Evolutionary conservation across 2,888 invertebrate species (phyloP).

Genomic region (Euzophera pinguis): DNA sequence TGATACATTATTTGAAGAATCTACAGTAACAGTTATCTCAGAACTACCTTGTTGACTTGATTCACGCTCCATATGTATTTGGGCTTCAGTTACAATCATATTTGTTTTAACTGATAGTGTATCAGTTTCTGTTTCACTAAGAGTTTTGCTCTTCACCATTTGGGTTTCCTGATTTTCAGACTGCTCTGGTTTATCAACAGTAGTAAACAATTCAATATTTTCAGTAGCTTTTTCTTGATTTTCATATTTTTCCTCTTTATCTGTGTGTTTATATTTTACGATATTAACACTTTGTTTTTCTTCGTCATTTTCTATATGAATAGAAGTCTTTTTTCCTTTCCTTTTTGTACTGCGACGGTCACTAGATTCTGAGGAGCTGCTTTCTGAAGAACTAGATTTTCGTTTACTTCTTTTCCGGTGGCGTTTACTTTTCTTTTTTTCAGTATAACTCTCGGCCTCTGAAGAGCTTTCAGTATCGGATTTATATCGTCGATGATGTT

Average conservation of each 20-base stretch:
- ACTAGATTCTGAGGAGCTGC: constrained; percentile 66
- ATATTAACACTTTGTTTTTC: constrained; percentile 71
- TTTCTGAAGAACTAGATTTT: constrained; percentile 65
- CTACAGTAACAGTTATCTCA: constrained; percentile 65
- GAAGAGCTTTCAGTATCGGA: constrained; percentile 60
- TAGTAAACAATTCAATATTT: constrained; percentile 28
- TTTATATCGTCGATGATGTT: constrained; percentile 44
- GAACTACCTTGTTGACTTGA: constrained; percentile 63
- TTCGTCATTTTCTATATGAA: constrained; percentile 65
- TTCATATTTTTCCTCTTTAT: constrained; percentile 34
- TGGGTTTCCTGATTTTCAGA: constrained; percentile 39
- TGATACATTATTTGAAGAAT: constrained; percentile 68
- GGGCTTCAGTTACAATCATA: constrained; percentile 74
- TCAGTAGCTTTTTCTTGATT: constrained; percentile 35
- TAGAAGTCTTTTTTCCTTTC: constrained; percentile 70
- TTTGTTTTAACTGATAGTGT: constrained; percentile 71
- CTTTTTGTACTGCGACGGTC: constrained; percentile 63
- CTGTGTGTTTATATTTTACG: constrained; percentile 58
- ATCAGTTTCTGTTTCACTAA: constrained; percentile 73
- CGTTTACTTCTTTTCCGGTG: constrained; percentile 62
- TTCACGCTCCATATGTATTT: constrained; percentile 73
- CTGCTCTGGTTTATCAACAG: constrained; percentile 41
- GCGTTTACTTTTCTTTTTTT: constrained; percentile 63
- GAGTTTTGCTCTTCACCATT: constrained; percentile 46
- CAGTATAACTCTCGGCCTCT: constrained; percentile 52